Percentiles rank a stretch among this genome's conserved stretches.
Conservation (phyloP, 2,113 vertebrate species). For the Petroica traversi region DNA sequence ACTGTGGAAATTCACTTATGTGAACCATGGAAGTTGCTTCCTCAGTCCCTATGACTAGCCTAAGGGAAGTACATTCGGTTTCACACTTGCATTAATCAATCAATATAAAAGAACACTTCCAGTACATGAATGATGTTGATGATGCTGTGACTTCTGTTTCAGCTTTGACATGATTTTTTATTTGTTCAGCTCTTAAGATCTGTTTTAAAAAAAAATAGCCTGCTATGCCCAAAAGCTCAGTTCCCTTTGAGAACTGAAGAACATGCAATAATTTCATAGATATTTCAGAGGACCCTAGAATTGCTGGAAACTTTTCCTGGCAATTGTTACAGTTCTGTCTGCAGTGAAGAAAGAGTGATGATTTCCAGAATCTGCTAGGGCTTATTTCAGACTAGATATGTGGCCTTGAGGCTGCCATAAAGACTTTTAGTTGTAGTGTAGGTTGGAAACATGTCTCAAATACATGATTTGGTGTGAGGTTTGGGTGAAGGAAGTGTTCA, state of each 20-base stretch:
- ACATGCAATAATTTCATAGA: neutral
- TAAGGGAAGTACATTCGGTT: neutral
- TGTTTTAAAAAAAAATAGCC: neutral
- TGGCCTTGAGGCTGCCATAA: neutral
- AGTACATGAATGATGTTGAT: neutral
- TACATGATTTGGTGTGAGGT: neutral
- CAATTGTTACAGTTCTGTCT: neutral
- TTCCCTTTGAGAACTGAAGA: conserved; percentile 1
- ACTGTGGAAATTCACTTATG: neutral
- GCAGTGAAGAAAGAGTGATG: neutral
- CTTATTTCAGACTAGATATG: neutral
- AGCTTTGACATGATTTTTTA: neutral
- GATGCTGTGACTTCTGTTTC: neutral
- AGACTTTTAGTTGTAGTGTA: neutral
- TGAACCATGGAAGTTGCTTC: neutral
- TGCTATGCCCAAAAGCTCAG: neutral
- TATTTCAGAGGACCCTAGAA: neutral
- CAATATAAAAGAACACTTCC: neutral
- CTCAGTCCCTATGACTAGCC: neutral
- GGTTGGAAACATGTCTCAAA: neutral
- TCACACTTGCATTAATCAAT: neutral
- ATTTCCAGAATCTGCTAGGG: neutral
- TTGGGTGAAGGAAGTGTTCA: neutral
- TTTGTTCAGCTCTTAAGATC: neutral
- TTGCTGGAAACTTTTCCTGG: neutral